Base-by-base conservation (phyloP, 1,140 invertebrate genomes). In the Gryllus bimaculatus region DNA sequence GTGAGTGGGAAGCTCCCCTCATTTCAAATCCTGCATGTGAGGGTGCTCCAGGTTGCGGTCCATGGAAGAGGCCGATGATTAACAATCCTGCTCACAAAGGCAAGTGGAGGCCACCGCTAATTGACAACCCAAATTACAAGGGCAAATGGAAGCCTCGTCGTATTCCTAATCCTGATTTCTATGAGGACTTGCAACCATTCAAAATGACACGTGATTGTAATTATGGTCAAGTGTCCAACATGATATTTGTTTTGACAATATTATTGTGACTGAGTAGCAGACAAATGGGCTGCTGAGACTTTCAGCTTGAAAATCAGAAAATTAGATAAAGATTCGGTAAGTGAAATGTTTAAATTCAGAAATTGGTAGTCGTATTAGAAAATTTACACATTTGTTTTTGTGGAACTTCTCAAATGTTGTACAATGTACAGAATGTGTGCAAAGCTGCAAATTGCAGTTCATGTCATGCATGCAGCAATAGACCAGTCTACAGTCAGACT, bases 181-280 rank as follows among this genome's bases (percentile, higher is more conserved):
- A 96, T 87, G 93, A 96, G 82, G 97, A 99, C 85, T 90, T 93
- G 49, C 86, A 93, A 80, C 97, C 98, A 49, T 99, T 96, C 88
- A 91, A 89, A 83, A 96, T 99, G 94, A 92, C 92, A 39, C 88
- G 81, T 98, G 97, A 54, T 92, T 99, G 84, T 98, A 99, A 86
- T 86, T 99, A 66, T 99, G 98, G 98, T 97, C 97, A 0, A 99
- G n/a, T 99, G 95, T 97, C 95, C 0, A 92, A 95, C 82, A 90
- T 93, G 82, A 95, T 99, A 82, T 88, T 95, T 74, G n/a, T n/a
- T 98, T 98, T 87, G 98, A 99, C 86, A 99, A 99, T 86, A 89
- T 99, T 49, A 88, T 99, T 66, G 90, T 99, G 79, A 95, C 96
- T 2, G 95, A n/a, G 89, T 94, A 0, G 95, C 96, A 5, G 88